phyloP scores from a whole-genome alignment of 2,888 invertebrate species.

The Phyllotreta cruciferae region DNA sequence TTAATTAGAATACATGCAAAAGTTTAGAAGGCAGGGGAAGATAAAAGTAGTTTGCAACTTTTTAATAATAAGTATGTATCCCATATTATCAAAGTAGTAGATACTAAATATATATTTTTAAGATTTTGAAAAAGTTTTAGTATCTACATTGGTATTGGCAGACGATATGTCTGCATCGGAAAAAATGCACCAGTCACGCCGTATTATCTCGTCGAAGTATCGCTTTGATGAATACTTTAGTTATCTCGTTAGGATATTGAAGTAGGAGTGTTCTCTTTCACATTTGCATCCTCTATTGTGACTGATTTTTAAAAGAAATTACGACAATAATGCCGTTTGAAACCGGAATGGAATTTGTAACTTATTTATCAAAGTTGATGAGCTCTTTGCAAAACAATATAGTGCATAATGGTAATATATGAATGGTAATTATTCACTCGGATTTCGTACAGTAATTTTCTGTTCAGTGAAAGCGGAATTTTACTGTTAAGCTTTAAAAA shows the following conservation, averaged over 20 bases:
- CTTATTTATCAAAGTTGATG: not conserved
- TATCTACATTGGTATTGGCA: conserved; percentile 5
- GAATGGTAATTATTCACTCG: not conserved
- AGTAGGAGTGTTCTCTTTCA: conserved; percentile 24
- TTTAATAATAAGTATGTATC: too few species aligned
- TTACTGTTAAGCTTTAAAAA: not conserved
- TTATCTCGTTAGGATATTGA: conserved; percentile 25
- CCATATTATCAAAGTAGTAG: too few species aligned
- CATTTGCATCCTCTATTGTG: conserved; percentile 26
- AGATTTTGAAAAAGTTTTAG: too few species aligned
- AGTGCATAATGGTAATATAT: not conserved
- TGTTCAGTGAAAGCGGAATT: not conserved
- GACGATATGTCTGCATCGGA: not conserved
- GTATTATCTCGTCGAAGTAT: conserved; percentile 16
- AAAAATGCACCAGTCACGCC: conserved; percentile 21
- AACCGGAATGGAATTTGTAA: conserved; percentile 7
- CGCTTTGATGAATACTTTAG: conserved; percentile 21
- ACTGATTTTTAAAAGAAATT: conserved; percentile 15
- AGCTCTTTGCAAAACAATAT: too few species aligned
- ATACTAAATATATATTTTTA: too few species aligned
- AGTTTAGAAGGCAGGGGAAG: too few species aligned
- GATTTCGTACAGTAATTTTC: not conserved
- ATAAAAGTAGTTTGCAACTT: too few species aligned
- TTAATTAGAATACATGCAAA: too few species aligned
- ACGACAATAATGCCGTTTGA: conserved; percentile 14